phyloP scores from a whole-genome alignment of 2,113 vertebrate genomes.

The Suricata suricatta region DNA sequence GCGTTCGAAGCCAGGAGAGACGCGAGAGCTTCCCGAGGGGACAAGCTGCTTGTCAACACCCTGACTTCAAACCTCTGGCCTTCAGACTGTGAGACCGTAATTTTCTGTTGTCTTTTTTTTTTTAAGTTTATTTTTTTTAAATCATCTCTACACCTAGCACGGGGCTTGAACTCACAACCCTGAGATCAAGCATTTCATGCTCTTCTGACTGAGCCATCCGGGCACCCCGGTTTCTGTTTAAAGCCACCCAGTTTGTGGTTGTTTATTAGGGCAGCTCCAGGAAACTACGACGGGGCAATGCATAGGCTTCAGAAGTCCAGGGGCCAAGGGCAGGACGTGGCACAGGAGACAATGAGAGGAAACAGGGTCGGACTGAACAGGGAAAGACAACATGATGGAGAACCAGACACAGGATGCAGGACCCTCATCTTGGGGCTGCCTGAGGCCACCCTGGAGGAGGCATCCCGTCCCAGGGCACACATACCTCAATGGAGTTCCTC shows the following conservation, averaged over 20 bases:
- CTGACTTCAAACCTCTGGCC: neutral
- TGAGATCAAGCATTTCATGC: too few species aligned
- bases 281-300: neutral
- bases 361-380: neutral
- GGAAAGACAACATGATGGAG: neutral
- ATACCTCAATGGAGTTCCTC: constrained; percentile 94
- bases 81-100: neutral
- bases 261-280: neutral
- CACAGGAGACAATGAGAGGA: neutral
- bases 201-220: too few species aligned
- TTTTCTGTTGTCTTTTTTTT: too few species aligned
- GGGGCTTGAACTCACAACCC: too few species aligned
- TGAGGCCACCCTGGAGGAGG: neutral
- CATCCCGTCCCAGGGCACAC: accelerated
- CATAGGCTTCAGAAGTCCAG: neutral
- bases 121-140: too few species aligned
- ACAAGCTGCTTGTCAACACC: neutral
- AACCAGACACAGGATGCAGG: neutral
- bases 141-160: too few species aligned
- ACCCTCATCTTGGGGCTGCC: neutral
- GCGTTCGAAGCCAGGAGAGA: neutral
- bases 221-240: neutral
- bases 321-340: neutral
- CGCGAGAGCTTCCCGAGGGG: neutral
- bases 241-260: neutral